Evolutionary conservation across 2,797 vertebrate genomes (phyloP).

Genomic region (Clarias laeviceps): DNA sequence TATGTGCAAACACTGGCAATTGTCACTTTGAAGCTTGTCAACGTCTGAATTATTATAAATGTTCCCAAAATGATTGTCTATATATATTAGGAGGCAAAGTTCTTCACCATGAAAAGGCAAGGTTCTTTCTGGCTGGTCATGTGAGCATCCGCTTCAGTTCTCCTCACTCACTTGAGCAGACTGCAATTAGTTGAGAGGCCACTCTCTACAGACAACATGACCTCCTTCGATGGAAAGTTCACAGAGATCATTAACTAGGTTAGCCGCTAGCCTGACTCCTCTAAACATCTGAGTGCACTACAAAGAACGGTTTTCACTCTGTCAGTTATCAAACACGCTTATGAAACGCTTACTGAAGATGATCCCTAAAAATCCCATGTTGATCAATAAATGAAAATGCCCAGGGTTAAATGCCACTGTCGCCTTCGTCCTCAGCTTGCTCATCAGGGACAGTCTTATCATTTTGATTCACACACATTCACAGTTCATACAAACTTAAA

Average conservation of each 20-base stretch:
- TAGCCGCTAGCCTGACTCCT: slow-evolving; percentile 10
- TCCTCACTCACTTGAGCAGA: slow-evolving; percentile 21
- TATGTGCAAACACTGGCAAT: neutral
- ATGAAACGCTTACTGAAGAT: neutral
- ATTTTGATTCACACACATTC: no score
- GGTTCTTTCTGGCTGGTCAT: slow-evolving; percentile 5
- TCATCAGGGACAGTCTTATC: no score
- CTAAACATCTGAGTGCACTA: slow-evolving; percentile 4
- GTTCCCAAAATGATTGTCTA: neutral
- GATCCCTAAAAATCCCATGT: neutral
- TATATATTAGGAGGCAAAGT: neutral
- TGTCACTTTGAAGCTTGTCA: neutral
- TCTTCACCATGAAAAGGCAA: neutral
- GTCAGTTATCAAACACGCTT: neutral
- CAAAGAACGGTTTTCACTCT: slow-evolving; percentile 2
- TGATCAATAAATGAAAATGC: neutral
- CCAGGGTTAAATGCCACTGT: no score
- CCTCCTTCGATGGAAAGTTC: neutral
- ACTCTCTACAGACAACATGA: neutral
- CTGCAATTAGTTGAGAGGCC: slow-evolving; percentile 7
- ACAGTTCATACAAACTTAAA: no score
- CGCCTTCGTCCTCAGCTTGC: no score
- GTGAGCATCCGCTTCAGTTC: slow-evolving; percentile 28
- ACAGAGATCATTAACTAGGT: slow-evolving; percentile 11
- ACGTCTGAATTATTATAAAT: neutral